Conservation (phyloP, 1,140 invertebrate genomes). For the Ceratosolen solmsi region DNA sequence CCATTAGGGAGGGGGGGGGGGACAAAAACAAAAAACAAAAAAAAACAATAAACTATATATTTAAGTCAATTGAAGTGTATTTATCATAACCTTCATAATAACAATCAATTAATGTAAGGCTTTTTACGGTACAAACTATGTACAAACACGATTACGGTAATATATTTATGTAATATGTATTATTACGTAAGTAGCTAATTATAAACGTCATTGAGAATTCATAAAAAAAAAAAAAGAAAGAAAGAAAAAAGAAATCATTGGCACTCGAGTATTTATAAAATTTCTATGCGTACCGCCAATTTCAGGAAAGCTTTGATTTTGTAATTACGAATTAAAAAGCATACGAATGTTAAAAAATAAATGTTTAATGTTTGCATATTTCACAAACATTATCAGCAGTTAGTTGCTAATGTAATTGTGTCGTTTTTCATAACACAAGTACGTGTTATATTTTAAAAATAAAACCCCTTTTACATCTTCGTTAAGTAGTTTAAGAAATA, state of each 20-base stretch:
- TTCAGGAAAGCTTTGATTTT: not conserved
- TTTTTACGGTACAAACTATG: not conserved
- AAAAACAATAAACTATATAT: not conserved
- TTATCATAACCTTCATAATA: not conserved
- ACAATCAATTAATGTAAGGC: not conserved
- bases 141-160: not conserved
- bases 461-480: not conserved
- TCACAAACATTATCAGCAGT: not conserved
- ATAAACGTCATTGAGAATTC: not conserved
- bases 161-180: not conserved
- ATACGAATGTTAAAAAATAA: not conserved
- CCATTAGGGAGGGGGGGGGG: no score
- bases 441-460: not conserved
- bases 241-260: not conserved
- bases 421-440: not conserved
- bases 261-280: not conserved
- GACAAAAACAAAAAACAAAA: not conserved
- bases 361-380: not conserved
- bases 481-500: no score
- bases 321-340: not conserved
- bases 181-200: not conserved
- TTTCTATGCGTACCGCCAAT: not conserved
- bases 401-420: not conserved
- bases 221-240: no score
- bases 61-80: not conserved